Evolutionary conservation across 2,113 vertebrate genomes (phyloP).

Genomic region (Pterocles orientalis): DNA sequence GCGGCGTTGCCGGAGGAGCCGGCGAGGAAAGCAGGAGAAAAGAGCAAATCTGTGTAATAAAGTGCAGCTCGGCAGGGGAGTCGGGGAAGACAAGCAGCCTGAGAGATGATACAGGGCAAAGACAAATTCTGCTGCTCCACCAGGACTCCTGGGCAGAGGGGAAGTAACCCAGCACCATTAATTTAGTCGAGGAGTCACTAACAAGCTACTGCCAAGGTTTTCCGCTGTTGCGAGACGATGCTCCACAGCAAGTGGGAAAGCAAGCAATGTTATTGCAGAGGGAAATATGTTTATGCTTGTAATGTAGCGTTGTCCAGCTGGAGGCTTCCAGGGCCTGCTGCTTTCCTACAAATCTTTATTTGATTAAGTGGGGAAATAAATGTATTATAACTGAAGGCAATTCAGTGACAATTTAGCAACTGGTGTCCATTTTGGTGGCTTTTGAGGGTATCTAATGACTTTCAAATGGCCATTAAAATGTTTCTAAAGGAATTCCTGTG

Average conservation of each 20-base stretch:
- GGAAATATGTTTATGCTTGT: background rate
- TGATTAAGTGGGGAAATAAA: background rate
- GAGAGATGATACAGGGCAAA: background rate
- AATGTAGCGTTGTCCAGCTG: background rate
- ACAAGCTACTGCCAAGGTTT: background rate
- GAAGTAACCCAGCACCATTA: background rate
- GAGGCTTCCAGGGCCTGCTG: background rate
- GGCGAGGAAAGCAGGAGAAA: background rate
- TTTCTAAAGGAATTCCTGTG: background rate
- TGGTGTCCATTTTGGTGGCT: background rate
- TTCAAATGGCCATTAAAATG: background rate
- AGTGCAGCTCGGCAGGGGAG: accelerated
- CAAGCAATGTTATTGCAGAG: background rate
- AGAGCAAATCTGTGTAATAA: background rate
- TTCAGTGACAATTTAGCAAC: background rate
- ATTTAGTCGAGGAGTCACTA: background rate
- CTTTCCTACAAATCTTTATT: background rate
- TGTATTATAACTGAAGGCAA: background rate
- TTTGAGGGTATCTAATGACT: background rate
- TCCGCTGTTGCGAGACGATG: accelerated
- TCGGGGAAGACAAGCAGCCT: accelerated
- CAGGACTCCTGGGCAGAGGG: background rate
- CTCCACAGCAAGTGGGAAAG: background rate
- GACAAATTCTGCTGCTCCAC: background rate
- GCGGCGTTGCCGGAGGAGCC: accelerated